Percentiles rank a stretch among this genome's conserved stretches.
phyloP scores from a whole-genome alignment of 2,113 vertebrate genomes.

The Myocastor coypus region DNA sequence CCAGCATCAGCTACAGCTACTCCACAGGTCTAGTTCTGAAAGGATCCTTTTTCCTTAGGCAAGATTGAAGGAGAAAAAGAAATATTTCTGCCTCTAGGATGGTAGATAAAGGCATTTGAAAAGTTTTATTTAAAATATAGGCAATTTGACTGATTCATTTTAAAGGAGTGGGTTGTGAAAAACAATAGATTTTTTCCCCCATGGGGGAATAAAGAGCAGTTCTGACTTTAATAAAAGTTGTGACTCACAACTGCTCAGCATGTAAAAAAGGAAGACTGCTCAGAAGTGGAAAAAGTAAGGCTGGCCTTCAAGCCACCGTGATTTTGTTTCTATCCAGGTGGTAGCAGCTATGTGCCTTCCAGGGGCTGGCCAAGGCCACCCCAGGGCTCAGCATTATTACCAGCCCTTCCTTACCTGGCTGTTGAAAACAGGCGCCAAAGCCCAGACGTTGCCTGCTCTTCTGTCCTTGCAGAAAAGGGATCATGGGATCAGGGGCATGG shows the following conservation, averaged over 20 bases:
- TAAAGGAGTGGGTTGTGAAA: conserved; percentile 75
- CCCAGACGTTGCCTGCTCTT: not conserved
- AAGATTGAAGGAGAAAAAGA: conserved; percentile 73
- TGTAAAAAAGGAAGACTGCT: not conserved
- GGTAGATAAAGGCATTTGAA: conserved; percentile 72
- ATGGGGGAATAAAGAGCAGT: conserved; percentile 76
- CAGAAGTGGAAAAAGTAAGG: conserved; percentile 80
- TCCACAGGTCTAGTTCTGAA: not conserved
- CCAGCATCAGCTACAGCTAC: not conserved
- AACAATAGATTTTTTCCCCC: conserved; percentile 76
- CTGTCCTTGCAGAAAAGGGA: not conserved
- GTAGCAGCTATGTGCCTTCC: conserved; percentile 71
- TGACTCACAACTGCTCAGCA: conserved; percentile 83
- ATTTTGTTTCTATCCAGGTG: conserved; percentile 80
- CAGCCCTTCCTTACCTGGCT: not conserved
- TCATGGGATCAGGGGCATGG: not conserved
- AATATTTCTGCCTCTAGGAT: conserved; percentile 69
- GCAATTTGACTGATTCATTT: conserved; percentile 77
- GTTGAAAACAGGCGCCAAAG: not conserved
- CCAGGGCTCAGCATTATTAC: not conserved
- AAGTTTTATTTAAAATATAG: conserved; percentile 60
- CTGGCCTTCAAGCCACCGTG: conserved; percentile 69
- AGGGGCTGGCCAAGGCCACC: conserved; percentile 75
- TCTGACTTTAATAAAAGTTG: conserved; percentile 80
- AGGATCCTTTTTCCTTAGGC: conserved; percentile 68